A percentile compares a stretch with the other conserved stretches of the same genome.
Evolutionary conservation across 2,888 invertebrate genomes (phyloP).

Genomic region (Punctoribates punctum): DNA sequence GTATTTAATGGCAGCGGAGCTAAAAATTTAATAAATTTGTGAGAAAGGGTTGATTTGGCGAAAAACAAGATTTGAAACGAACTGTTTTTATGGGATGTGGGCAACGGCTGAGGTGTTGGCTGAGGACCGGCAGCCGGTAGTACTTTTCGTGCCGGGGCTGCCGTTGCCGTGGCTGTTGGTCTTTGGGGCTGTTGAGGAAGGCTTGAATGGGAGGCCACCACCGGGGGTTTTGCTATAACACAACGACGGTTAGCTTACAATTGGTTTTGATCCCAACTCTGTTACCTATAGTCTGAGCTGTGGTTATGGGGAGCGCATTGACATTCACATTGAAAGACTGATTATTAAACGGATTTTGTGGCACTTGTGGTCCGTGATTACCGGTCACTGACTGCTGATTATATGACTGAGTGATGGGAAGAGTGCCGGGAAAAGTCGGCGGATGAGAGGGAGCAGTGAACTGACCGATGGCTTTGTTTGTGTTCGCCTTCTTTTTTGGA

Average conservation of each 20-base stretch:
- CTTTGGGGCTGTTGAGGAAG: conserved; percentile 42
- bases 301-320: background rate
- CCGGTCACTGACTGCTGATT: conserved; percentile 30
- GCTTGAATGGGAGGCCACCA: conserved; percentile 41
- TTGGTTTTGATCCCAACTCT: background rate
- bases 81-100: background rate
- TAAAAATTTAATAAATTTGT: background rate
- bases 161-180: conserved; percentile 46
- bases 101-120: background rate
- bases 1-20: conserved; percentile 6
- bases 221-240: conserved; percentile 5
- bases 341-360: no score
- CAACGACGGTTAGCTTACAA: background rate
- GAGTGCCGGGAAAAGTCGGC: conserved; percentile 36
- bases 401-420: conserved; percentile 33
- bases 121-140: conserved; percentile 41
- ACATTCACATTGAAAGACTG: conserved; percentile 10
- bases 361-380: conserved; percentile 13
- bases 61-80: background rate
- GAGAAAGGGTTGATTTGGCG: background rate
- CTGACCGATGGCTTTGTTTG: conserved; percentile 16
- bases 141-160: conserved; percentile 42
- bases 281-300: conserved; percentile 19
- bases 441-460: conserved; percentile 33
- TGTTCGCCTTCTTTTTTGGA: conserved; percentile 34